Percentiles rank a stretch among this genome's conserved stretches.
phyloP scores from a whole-genome alignment of 2,113 vertebrate species.

The Tinamus guttatus region DNA sequence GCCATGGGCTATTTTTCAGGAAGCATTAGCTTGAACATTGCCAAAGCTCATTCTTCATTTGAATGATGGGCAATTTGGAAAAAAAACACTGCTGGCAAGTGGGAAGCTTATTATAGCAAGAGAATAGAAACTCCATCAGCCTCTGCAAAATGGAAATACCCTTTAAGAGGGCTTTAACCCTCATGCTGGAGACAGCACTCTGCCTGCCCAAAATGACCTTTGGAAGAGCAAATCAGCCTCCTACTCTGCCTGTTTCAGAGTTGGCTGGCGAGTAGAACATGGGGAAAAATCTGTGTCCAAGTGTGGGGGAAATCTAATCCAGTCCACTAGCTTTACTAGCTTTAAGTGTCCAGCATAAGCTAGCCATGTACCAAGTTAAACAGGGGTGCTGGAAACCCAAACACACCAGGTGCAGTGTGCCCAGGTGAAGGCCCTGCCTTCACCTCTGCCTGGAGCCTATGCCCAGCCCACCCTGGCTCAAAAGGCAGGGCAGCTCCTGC shows the following conservation, averaged over 20 bases:
- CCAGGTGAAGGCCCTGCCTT: background rate
- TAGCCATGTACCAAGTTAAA: background rate
- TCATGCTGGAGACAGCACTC: fast-evolving
- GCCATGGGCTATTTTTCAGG: background rate
- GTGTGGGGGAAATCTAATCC: background rate
- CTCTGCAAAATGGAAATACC: background rate
- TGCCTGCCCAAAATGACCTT: background rate
- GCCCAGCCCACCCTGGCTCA: background rate
- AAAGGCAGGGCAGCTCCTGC: background rate
- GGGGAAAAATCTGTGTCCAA: fast-evolving
- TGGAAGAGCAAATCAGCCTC: fast-evolving
- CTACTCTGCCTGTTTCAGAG: fast-evolving
- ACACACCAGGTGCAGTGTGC: fast-evolving
- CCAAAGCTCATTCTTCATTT: background rate
- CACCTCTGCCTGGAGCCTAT: fast-evolving
- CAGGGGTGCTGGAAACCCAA: fast-evolving
- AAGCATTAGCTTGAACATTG: background rate
- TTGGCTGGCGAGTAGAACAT: fast-evolving
- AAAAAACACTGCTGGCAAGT: background rate
- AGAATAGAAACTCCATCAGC: background rate
- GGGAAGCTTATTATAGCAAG: background rate
- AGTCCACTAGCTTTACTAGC: background rate
- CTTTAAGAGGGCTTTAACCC: background rate
- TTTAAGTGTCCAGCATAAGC: background rate
- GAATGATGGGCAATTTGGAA: background rate